These are phyloP conservation scores for Drosophila cognata DNA, from an alignment of 2,888 invertebrate genomes.

Conservation along the genomic window DNA sequence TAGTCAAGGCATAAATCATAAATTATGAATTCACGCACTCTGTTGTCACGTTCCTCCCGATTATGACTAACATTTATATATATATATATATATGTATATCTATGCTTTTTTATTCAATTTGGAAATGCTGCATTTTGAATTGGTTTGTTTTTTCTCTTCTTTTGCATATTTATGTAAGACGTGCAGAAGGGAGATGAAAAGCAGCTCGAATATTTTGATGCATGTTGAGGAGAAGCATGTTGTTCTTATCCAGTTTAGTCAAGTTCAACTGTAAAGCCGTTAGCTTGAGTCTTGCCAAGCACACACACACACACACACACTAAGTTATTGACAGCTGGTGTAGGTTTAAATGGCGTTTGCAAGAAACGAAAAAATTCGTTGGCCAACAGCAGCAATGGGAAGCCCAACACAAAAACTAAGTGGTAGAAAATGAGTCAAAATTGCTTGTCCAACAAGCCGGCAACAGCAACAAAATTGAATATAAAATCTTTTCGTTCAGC, in stretches of 20 bases:
- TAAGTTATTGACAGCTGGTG: conserved; percentile 39
- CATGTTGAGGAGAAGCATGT: conserved; percentile 14
- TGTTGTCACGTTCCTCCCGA: not conserved
- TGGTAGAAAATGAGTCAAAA: conserved; percentile 39
- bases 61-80: not conserved
- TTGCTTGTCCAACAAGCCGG: conserved; percentile 16
- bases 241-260: conserved; percentile 24
- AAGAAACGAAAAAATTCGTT: conserved; percentile 18
- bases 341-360: conserved; percentile 57
- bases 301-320: conserved; percentile 7
- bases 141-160: not conserved
- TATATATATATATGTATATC: too few relatives aligned
- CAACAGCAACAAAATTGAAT: conserved; percentile 9
- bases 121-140: not conserved
- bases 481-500: conserved; percentile 1
- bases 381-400: conserved; percentile 20
- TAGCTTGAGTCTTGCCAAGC: conserved; percentile 13
- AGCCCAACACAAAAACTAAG: conserved; percentile 44
- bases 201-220: conserved; percentile 19
- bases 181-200: not conserved
- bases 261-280: conserved; percentile 36
- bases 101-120: not conserved
- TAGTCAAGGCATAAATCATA: not conserved
- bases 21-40: not conserved
- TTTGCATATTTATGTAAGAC: not conserved